Evolutionary conservation across 2,113 vertebrate genomes (phyloP).

Genomic region (Phoxinus phoxinus): DNA sequence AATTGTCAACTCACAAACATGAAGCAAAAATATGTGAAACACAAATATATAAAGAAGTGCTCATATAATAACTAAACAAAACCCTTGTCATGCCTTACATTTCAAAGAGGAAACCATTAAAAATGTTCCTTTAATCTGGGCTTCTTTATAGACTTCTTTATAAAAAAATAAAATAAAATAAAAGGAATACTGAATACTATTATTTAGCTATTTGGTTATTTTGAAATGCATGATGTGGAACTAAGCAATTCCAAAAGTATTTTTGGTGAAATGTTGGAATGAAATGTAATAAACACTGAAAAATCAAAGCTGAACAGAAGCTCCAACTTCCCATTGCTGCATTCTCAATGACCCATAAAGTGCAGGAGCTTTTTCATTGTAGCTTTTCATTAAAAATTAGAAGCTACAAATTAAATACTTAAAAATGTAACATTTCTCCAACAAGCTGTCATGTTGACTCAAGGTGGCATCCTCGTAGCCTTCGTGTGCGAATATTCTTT

Average conservation of each 20-base stretch:
- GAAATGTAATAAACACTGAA: background rate
- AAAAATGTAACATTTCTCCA: slow-evolving; percentile 3
- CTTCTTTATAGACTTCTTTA: background rate
- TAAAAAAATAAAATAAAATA: too few species aligned
- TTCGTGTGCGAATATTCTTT: background rate
- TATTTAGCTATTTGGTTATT: background rate
- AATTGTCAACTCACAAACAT: background rate
- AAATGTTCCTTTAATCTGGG: background rate
- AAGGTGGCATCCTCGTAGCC: background rate
- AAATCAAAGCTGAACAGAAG: background rate
- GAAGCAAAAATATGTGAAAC: background rate
- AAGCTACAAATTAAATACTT: background rate
- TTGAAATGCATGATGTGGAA: background rate
- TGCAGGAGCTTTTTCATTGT: too few species aligned
- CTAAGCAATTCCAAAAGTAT: background rate
- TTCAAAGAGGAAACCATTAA: background rate
- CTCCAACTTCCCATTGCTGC: background rate
- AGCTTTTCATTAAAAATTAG: background rate
- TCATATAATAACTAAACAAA: slow-evolving; percentile 31
- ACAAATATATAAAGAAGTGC: background rate
- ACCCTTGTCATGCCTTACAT: background rate
- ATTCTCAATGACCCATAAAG: slow-evolving; percentile 46
- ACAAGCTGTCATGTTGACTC: background rate
- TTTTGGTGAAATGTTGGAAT: background rate
- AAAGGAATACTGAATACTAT: background rate